Conservation (phyloP, 92 coral and sea anemone genomes). For the Epizoanthus fatuus region DNA sequence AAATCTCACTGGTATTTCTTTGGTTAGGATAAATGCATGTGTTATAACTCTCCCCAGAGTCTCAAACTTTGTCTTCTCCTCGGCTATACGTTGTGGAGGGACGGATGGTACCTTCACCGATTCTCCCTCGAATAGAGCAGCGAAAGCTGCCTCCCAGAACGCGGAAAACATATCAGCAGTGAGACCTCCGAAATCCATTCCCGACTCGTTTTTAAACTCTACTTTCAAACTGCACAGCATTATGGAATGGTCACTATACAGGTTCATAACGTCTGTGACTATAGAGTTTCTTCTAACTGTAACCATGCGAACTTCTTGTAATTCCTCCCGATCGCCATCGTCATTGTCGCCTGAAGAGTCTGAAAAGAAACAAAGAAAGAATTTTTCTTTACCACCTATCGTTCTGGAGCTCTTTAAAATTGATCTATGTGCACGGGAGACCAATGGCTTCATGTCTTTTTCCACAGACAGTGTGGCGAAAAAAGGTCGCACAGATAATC, state of each 20-base stretch:
- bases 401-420: too few relatives aligned
- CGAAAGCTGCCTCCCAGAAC: conserved; percentile 72
- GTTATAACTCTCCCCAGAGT: conserved; percentile 50
- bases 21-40: conserved; percentile 58
- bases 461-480: too few relatives aligned
- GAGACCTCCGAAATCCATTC: conserved; percentile 73
- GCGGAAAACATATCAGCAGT: conserved; percentile 70
- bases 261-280: conserved; percentile 47
- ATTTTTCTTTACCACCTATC: not conserved
- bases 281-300: conserved; percentile 28
- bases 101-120: conserved; percentile 64
- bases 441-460: too few relatives aligned
- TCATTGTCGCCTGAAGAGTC: conserved; percentile 16
- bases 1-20: conserved; percentile 64
- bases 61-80: conserved; percentile 38
- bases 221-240: conserved; percentile 46
- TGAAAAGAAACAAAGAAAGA: not conserved
- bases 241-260: conserved; percentile 51
- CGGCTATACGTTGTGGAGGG: conserved; percentile 52
- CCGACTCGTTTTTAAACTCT: conserved; percentile 50
- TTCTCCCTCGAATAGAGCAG: conserved; percentile 69
- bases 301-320: conserved; percentile 5
- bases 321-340: conserved; percentile 1
- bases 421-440: too few relatives aligned
- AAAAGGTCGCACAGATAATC: too few relatives aligned